These are phyloP conservation scores for Bovichtus variegatus DNA, from an alignment of 2,797 vertebrate genomes.

Conservation along the genomic window DNA sequence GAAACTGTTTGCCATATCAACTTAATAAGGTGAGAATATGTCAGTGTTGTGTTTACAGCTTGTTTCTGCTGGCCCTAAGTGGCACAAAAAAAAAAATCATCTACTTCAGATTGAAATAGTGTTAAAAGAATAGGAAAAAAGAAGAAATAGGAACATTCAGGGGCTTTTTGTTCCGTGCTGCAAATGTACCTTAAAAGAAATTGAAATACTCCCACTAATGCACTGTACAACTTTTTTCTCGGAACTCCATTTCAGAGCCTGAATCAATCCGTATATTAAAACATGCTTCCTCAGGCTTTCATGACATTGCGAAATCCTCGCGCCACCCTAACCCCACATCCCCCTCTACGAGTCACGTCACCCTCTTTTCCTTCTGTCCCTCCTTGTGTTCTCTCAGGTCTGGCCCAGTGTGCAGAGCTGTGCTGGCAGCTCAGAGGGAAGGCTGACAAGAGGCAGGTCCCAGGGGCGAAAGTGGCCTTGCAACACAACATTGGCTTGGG, in stretches of 20 bases:
- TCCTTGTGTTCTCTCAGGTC: constrained; percentile 85
- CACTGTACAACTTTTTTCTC: not conserved
- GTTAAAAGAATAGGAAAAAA: too few relatives aligned
- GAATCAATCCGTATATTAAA: not conserved
- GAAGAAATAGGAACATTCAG: not conserved
- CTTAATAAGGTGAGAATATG: too few relatives aligned
- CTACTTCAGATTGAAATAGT: not conserved
- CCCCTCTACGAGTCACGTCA: not conserved
- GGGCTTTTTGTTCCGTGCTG: not conserved
- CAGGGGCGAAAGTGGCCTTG: constrained; percentile 91
- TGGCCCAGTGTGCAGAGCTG: constrained; percentile 97
- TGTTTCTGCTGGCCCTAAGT: too few relatives aligned
- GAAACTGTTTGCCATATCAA: not conserved
- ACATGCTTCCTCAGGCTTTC: not conserved
- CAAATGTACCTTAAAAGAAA: not conserved
- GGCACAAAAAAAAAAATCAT: too few relatives aligned
- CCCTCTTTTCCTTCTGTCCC: not conserved
- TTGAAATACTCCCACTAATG: not conserved
- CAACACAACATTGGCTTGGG: constrained; percentile 97
- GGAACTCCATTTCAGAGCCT: not conserved
- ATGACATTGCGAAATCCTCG: not conserved
- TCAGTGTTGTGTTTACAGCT: too few relatives aligned
- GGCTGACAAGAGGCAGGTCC: constrained; percentile 92
- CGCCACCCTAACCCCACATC: too few relatives aligned
- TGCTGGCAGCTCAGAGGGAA: constrained; percentile 97